Base-by-base conservation (phyloP, 2,797 vertebrate species). In the Intellagama lesueurii region DNA sequence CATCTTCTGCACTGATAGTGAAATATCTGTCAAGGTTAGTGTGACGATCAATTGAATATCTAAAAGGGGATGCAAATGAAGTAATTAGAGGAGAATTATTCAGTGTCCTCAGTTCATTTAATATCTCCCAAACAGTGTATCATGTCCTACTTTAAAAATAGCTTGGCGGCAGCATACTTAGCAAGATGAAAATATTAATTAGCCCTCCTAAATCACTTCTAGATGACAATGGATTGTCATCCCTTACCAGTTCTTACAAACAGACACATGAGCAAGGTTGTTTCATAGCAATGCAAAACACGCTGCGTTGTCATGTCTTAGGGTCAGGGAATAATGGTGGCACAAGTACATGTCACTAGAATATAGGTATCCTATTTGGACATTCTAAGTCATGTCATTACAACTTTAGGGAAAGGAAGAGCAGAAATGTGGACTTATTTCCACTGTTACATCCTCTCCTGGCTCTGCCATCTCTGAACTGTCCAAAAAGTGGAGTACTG, bases 21-120 rank as follows among this genome's bases (percentile, higher is more conserved):
- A 99, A 99, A 95, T 98, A 99, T 96, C 98, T 98, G 94, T 99
- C 99, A n/a, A 99, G 96, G 93, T 99, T 98, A 28, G 98, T 99
- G 94, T 99, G 99, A 76, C 97, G 98, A 95, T 98, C 98, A 91
- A 99, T 99, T 95, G 98, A 98, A 96, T 99, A 99, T 95, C 99
- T 99, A 88, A 91, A 90, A 89, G 91, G 44, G 92, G 90, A 95
- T 94, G 83, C 68, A 91, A 94, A 96, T 88, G 87, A 90, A 85
- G 35, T 88, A 93, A 96, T 97, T 96, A 97, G 87, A 94, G 47
- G 90, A 95, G 87, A 91, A 83, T 83, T 90, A 88, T 30, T 64
- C 89, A 73, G 60, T 22, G 87, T 84, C 84, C 96, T 93, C 78
- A n/a, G 64, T 91, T 90, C 81, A 93, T 87, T 86, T 40, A 90